phyloP scores from a whole-genome alignment of 2,113 vertebrate genomes.

The Arothron firmamentum region DNA sequence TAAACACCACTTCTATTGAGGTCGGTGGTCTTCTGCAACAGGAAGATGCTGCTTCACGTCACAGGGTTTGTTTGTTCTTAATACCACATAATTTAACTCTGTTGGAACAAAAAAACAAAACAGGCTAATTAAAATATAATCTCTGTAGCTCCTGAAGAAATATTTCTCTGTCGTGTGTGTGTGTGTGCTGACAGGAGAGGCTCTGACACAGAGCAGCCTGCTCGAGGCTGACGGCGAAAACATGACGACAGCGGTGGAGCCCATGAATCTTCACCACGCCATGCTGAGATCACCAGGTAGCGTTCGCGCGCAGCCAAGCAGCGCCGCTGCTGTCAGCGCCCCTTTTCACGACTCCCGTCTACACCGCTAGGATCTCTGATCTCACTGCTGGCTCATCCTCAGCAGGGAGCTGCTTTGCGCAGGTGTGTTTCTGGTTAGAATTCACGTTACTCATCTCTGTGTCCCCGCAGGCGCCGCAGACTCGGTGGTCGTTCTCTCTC shows the following conservation, averaged over 20 bases:
- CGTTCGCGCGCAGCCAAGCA: conserved; percentile 28
- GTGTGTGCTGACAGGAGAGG: conserved; percentile 72
- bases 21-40: conserved; percentile 55
- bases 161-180: background rate
- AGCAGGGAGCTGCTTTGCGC: too few relatives aligned
- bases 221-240: conserved; percentile 85
- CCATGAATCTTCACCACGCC: conserved; percentile 87
- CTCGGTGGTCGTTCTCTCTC: conserved; percentile 76
- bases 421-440: background rate
- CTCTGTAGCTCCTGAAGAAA: background rate
- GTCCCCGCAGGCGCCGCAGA: conserved; percentile 64
- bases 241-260: conserved; percentile 83
- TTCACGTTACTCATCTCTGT: too few relatives aligned
- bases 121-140: background rate
- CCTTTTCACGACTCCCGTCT: background rate
- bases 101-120: conserved; percentile 24
- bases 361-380: too few relatives aligned
- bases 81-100: conserved; percentile 27
- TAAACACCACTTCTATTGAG: conserved; percentile 54
- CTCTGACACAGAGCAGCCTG: conserved; percentile 90
- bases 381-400: too few relatives aligned
- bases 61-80: conserved; percentile 33
- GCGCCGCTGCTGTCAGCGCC: background rate
- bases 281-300: conserved; percentile 90
- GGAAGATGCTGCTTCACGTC: conserved; percentile 28